Percentiles rank a stretch among this genome's conserved stretches.
Conservation (phyloP, 2,888 invertebrate genomes). For the Drosophila merina region DNA sequence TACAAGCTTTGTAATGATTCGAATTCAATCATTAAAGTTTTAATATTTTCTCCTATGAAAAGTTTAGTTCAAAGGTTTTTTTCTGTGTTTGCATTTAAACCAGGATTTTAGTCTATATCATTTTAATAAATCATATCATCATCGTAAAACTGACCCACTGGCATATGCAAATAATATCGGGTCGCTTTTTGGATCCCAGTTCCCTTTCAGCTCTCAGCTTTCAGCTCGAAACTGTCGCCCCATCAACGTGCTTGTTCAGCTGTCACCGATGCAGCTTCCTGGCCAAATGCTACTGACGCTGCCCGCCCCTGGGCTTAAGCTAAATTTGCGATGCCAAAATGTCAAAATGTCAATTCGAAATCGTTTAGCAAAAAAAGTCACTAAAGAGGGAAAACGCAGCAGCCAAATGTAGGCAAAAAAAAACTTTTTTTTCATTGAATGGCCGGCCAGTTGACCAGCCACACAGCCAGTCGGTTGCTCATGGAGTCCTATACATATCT, state of each 20-base stretch:
- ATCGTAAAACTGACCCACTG: slow-evolving; percentile 52
- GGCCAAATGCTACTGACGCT: slow-evolving; percentile 34
- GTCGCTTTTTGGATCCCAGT: slow-evolving; percentile 30
- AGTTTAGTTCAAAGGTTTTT: not conserved
- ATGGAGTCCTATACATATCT: not conserved
- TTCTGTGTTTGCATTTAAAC: not conserved
- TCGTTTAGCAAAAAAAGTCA: slow-evolving; percentile 62
- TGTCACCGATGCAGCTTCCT: slow-evolving; percentile 69
- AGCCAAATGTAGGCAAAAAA: slow-evolving; percentile 52
- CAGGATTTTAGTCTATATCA: not conserved
- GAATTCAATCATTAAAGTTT: no score
- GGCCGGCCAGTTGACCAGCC: slow-evolving; percentile 24
- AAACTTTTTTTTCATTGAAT: slow-evolving; percentile 48
- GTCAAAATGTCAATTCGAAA: slow-evolving; percentile 78
- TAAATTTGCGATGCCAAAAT: slow-evolving; percentile 60
- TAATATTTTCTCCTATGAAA: not conserved
- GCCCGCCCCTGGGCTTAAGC: slow-evolving; percentile 34
- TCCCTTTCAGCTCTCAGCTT: slow-evolving; percentile 34
- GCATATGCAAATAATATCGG: slow-evolving; percentile 65
- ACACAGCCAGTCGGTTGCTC: slow-evolving; percentile 6
- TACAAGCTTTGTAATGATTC: no score
- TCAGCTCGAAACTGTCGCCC: slow-evolving; percentile 40
- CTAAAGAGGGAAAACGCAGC: slow-evolving; percentile 20
- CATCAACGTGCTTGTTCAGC: slow-evolving; percentile 65
- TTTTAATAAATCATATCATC: slow-evolving; percentile 18